These are phyloP conservation scores for Drosophila neotestacea DNA, from an alignment of 2,888 invertebrate species.

Conservation along the genomic window DNA sequence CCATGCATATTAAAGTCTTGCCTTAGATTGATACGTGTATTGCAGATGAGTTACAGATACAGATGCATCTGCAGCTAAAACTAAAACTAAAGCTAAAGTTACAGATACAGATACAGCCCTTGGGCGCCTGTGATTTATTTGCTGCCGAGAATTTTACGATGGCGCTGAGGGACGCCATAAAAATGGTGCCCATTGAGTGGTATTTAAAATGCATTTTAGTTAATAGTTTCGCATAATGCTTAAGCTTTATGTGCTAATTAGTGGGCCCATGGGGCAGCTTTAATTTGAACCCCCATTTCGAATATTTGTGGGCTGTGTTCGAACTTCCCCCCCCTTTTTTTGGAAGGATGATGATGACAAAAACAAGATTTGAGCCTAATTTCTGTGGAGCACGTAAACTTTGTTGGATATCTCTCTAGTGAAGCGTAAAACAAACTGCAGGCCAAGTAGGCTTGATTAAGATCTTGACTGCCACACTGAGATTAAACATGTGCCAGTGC, in stretches of 20 bases:
- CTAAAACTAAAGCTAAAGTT: slow-evolving; percentile 2
- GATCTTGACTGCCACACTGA: slow-evolving; percentile 70
- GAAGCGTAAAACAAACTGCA: slow-evolving; percentile 55
- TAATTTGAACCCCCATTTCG: neutral
- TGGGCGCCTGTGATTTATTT: slow-evolving; percentile 71
- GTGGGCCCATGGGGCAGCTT: slow-evolving; percentile 33
- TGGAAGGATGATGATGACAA: slow-evolving; percentile 47
- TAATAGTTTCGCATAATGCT: slow-evolving; percentile 70
- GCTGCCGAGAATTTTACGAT: slow-evolving; percentile 72
- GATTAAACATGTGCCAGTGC: slow-evolving; percentile 68
- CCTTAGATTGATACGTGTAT: slow-evolving; percentile 63
- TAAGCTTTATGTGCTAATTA: slow-evolving; percentile 73
- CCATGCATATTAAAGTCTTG: slow-evolving; percentile 68
- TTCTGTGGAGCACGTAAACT: slow-evolving; percentile 73
- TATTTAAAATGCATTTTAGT: slow-evolving; percentile 72
- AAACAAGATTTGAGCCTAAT: slow-evolving; percentile 75
- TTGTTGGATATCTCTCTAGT: slow-evolving; percentile 61
- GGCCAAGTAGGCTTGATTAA: slow-evolving; percentile 69
- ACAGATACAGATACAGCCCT: slow-evolving; percentile 27
- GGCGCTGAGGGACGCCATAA: slow-evolving; percentile 66
- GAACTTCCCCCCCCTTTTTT: neutral
- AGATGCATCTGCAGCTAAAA: slow-evolving; percentile 20
- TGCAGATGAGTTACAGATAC: slow-evolving; percentile 39
- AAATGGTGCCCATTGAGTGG: slow-evolving; percentile 30
- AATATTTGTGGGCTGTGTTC: slow-evolving; percentile 9